Evolutionary conservation across 2,797 vertebrate species (phyloP).

Genomic region (Sternarchorhynchus goeldii): DNA sequence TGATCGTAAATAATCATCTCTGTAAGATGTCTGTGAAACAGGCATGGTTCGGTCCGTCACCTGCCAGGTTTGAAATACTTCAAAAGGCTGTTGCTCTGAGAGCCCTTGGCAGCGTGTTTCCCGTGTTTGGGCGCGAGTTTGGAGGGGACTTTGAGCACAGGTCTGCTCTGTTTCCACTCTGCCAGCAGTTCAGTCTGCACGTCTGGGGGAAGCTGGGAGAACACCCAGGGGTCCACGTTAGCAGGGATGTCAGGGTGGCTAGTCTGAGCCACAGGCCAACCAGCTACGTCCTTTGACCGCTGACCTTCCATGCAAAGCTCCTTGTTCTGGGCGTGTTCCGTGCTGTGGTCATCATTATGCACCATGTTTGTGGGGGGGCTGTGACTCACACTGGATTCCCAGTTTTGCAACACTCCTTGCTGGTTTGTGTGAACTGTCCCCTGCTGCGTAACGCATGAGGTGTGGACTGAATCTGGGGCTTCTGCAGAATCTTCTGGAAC

Average conservation of each 20-base stretch:
- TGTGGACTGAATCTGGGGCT: too few species aligned
- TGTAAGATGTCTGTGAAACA: too few species aligned
- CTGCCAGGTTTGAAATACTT: slow-evolving; percentile 80
- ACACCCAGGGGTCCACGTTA: slow-evolving; percentile 80
- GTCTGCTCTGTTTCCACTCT: slow-evolving; percentile 79
- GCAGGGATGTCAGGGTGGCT: slow-evolving; percentile 68
- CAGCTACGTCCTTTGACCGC: too few species aligned
- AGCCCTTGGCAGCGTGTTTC: slow-evolving; percentile 55
- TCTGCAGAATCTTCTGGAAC: neutral
- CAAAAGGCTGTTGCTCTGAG: slow-evolving; percentile 74
- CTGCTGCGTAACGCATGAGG: neutral
- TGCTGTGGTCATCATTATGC: neutral
- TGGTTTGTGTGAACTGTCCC: neutral
- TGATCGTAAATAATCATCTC: too few species aligned
- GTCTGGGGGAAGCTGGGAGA: slow-evolving; percentile 78
- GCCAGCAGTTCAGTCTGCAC: slow-evolving; percentile 81
- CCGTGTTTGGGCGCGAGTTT: slow-evolving; percentile 58
- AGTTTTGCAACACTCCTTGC: neutral
- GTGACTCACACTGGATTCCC: neutral
- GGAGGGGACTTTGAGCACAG: slow-evolving; percentile 57
- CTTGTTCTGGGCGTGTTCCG: neutral
- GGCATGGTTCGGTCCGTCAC: neutral
- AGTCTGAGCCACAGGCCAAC: neutral
- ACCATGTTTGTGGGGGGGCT: neutral
- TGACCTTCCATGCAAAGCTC: neutral